These are phyloP conservation scores for Lycocerus yunnanus DNA, from an alignment of 2,888 invertebrate genomes.

Conservation along the genomic window DNA sequence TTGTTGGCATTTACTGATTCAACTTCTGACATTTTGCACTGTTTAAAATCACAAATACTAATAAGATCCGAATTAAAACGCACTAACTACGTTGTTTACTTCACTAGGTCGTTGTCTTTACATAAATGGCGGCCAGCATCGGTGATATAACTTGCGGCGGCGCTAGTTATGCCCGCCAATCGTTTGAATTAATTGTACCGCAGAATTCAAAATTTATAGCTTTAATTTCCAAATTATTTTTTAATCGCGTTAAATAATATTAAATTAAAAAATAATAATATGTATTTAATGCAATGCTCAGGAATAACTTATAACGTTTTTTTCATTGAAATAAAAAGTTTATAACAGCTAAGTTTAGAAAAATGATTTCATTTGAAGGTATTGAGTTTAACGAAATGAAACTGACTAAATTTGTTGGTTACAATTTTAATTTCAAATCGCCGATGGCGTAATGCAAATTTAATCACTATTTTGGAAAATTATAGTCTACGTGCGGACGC, in stretches of 20 bases:
- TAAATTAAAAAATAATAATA: neutral
- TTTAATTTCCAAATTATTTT: neutral
- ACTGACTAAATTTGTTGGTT: too few relatives aligned
- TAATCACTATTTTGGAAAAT: too few relatives aligned
- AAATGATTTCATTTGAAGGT: neutral
- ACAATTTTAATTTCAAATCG: too few relatives aligned
- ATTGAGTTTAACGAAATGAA: too few relatives aligned
- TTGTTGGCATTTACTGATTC: constrained; percentile 53
- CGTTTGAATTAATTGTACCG: neutral
- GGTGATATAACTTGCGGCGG: constrained; percentile 59
- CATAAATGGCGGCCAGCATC: constrained; percentile 67
- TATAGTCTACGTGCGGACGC: too few relatives aligned
- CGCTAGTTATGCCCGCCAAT: constrained; percentile 32
- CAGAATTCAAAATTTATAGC: neutral
- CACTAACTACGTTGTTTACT: constrained; percentile 50
- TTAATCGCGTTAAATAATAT: neutral
- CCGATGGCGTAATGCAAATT: too few relatives aligned
- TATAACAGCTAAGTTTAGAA: neutral
- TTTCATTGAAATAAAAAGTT: neutral
- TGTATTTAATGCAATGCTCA: neutral
- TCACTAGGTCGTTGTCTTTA: constrained; percentile 64
- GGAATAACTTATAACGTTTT: neutral
- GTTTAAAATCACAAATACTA: constrained; percentile 44
- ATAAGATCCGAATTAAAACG: constrained; percentile 51
- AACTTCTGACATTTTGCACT: constrained; percentile 55